Evolutionary conservation across 2,113 vertebrate genomes (phyloP), one percentile per base, ranked within the genome.

Genomic region (Corythornis madagascariensis): DNA sequence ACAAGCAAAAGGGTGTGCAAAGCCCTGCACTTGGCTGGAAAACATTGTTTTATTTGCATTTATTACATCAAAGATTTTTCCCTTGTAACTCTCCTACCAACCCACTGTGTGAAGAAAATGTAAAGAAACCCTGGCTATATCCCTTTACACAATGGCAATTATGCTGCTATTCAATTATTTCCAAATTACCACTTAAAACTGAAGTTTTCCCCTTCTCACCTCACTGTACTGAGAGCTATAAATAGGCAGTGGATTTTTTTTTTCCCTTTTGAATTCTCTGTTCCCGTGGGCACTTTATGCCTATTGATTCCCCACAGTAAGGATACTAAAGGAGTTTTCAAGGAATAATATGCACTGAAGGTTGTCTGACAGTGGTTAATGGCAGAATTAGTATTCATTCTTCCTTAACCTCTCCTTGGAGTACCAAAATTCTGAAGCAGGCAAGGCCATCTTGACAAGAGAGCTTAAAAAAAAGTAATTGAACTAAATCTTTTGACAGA

Each of bases 401-500:
- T 84, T 89, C 89, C 81, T 88, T 91, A 91, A 95, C 70, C 83
- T 97, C 72, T 93, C 93, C 72, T 94, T 75, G 10, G 83, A 96
- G 81, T 89, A 92, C 71, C 64, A 96, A 75, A 96, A 93, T 92
- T 93, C 90, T 90, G 74, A 91, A 92, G 90, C 69, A 69, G 93
- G 80, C 71, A 94, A 77, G 90, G 87, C 94, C 88, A 97, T 94
- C 92, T 91, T 97, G 94, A 97, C 83, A 96, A 95, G 74, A 91
- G 21, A 87, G 76, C 76, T 93, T 67, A 38, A 75, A 89, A 87
- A 95, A 96, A 38, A 38, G 71, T 96, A 97, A 97, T 93, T 97
- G 95, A 97, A 96, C 95, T 94, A 96, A 96, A 97, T 96, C 86
- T 96, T 97, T 90, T 95, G 89, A 97, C 89, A 97, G 92, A 92